These are phyloP conservation scores for Percopsis transmontana DNA, from an alignment of 2,113 vertebrate species.

Conservation along the genomic window DNA sequence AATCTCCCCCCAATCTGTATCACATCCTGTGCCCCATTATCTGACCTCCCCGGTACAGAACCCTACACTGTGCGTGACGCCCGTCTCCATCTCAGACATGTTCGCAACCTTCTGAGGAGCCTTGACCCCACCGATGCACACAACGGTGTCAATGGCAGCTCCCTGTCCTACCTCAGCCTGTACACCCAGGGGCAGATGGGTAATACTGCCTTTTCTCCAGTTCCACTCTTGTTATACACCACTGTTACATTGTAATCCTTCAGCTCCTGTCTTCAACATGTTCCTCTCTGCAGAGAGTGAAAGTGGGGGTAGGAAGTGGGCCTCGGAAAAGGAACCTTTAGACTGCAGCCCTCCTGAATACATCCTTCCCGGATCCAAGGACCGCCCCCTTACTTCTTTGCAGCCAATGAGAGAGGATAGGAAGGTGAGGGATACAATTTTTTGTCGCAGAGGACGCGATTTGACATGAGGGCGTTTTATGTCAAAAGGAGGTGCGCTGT, in stretches of 20 bases:
- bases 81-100: conserved; percentile 91
- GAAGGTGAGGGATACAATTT: conserved; percentile 78
- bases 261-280: neutral
- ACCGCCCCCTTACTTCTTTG: conserved; percentile 84
- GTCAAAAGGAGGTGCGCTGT: neutral
- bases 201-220: conserved; percentile 5
- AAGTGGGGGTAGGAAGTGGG: conserved; percentile 77
- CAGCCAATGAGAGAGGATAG: conserved; percentile 87
- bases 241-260: neutral
- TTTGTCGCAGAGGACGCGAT: neutral
- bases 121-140: conserved; percentile 91
- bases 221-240: neutral
- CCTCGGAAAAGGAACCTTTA: conserved; percentile 79
- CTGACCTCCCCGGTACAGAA: conserved; percentile 70
- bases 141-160: conserved; percentile 92
- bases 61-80: conserved; percentile 91
- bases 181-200: conserved; percentile 84
- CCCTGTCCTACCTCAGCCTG: conserved; percentile 88
- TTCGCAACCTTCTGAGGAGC: conserved; percentile 92
- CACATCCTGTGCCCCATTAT: no score
- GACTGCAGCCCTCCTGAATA: conserved; percentile 88
- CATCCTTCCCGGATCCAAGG: conserved; percentile 89
- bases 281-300: conserved; percentile 76
- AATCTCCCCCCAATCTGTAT: no score
- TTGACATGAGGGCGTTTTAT: neutral